A percentile compares a stretch with the other conserved stretches of the same genome.
phyloP scores from a whole-genome alignment of 2,113 vertebrate genomes.

The Coptodon bakossiorum region DNA sequence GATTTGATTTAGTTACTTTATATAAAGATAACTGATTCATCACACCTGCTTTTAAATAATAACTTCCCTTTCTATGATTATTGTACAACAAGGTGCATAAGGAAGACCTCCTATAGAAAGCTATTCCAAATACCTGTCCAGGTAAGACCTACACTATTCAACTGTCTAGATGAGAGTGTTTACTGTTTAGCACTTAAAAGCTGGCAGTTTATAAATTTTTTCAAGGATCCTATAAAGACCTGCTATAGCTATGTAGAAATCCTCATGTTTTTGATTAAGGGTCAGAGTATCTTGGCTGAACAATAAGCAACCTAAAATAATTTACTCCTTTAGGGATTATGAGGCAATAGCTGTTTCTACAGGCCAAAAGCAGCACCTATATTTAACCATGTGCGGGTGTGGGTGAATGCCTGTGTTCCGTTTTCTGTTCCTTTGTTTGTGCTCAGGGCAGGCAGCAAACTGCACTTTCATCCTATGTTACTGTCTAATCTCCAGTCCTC shows the following conservation, averaged over 20 bases:
- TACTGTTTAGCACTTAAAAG: neutral
- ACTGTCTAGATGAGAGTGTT: neutral
- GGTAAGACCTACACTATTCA: neutral
- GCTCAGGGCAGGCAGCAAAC: neutral
- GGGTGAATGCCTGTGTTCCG: constrained; percentile 40
- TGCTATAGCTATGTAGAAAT: neutral
- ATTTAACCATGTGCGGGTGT: constrained; percentile 40
- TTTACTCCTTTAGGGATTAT: neutral
- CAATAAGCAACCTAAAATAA: constrained; percentile 29
- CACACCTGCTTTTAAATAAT: neutral
- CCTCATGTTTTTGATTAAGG: neutral
- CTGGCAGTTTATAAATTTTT: neutral
- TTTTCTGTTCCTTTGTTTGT: constrained; percentile 56
- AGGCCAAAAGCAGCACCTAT: constrained; percentile 26
- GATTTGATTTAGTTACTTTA: neutral
- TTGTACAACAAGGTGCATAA: neutral
- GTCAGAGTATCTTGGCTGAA: neutral
- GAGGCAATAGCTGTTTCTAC: neutral
- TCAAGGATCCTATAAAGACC: neutral
- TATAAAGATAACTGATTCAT: neutral
- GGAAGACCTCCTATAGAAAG: neutral
- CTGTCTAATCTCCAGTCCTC: constrained; percentile 33
- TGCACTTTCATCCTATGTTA: neutral
- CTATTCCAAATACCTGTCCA: neutral
- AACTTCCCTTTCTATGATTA: neutral